Evolutionary conservation across 2,113 vertebrate species (phyloP), one percentile per base, ranked within the genome.

Genomic region (Prinia subflava): DNA sequence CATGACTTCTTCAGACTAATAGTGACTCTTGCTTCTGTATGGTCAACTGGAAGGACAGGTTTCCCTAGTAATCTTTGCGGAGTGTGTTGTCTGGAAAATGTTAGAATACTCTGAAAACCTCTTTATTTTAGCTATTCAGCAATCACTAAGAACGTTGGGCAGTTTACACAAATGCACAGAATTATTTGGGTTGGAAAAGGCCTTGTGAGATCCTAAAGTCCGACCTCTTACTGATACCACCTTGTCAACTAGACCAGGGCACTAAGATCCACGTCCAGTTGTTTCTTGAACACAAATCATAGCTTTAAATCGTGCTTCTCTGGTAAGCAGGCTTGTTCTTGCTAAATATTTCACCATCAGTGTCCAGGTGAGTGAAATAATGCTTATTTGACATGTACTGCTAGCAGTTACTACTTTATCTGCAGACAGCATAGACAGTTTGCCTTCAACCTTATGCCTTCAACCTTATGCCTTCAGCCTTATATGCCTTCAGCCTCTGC

Each of bases 1-100:
- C 41, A 25, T 76, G 83, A 68, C 85, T 95, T 88, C 94, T 96
- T 95, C 60, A 87, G 68, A 83, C 94, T 92, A 93, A 93, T 92
- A 75, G 90, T 87, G 83, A 82, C 76, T 94, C 83, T 91, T 94
- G 86, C 83, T 95, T 84, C 47, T 44, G 12, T 49, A 70, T 31
- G 42, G 80, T 81, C 87, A 93, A 68, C 95, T 93, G 89, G 96
- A 83, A 95, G 59, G 65, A 95, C 92, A 56, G 68, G 96, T 93
- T 97, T 92, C 22, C 52, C 44, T 63, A 92, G 83, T 78, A 55
- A 56, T 78, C 60, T 91, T 81, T 88, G 31, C 13, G 11, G 56
- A 60, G 31, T 25, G 21, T 44, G 13, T 71, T 81, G 71, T 64
- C 64, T 90, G 85, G 50, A 83, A 95, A 88, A 88, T 77, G 60